Evolutionary conservation across 2,797 vertebrate species (phyloP).

Genomic region (Sphenopsis melanotis): DNA sequence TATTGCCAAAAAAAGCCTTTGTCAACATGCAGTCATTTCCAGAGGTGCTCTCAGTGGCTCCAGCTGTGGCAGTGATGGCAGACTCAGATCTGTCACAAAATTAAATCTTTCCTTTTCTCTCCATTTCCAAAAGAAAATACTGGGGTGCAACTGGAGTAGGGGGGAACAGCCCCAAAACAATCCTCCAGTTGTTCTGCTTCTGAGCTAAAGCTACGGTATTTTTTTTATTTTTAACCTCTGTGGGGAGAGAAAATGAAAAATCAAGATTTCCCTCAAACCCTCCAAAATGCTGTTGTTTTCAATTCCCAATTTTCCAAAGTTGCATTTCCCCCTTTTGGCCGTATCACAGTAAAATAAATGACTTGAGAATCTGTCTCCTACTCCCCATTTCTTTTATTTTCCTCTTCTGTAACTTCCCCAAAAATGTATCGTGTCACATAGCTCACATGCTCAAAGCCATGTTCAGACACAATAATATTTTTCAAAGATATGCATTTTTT

Average conservation of each 20-base stretch:
- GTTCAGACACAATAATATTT: background rate
- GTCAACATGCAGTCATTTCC: background rate
- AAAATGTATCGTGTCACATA: background rate
- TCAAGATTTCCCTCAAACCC: background rate
- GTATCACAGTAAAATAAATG: accelerated
- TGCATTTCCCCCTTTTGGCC: background rate
- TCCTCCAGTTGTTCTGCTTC: background rate
- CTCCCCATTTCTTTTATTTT: background rate
- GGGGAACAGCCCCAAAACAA: background rate
- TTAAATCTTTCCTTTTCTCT: background rate
- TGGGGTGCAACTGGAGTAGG: background rate
- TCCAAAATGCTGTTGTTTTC: background rate
- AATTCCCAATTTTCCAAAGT: background rate
- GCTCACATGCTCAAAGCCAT: background rate
- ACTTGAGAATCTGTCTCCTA: background rate
- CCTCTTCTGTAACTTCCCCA: background rate
- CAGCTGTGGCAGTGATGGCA: background rate
- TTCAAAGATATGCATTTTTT: background rate
- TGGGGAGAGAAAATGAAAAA: background rate
- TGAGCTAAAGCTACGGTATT: background rate
- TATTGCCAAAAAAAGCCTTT: constrained; percentile 12
- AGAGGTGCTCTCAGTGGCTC: background rate
- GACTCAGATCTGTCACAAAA: background rate
- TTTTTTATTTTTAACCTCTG: background rate
- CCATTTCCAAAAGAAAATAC: background rate